phyloP scores from a whole-genome alignment of 1,140 invertebrate species.

The Contarinia nasturtii region DNA sequence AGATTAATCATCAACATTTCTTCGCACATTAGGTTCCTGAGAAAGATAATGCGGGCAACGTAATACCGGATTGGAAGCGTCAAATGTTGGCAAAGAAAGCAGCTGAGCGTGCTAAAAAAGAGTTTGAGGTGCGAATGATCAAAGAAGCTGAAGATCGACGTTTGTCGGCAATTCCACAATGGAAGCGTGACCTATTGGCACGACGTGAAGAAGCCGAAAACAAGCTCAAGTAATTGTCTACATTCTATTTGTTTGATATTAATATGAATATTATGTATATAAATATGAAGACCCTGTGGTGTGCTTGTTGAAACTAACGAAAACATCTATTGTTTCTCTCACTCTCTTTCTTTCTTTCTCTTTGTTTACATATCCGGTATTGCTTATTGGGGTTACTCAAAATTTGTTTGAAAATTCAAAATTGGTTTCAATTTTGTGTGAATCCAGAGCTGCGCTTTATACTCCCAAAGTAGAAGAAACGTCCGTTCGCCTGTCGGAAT shows the following conservation, averaged over 20 bases:
- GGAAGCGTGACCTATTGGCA: constrained; percentile 75
- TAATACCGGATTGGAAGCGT: constrained; percentile 82
- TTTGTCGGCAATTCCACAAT: constrained; percentile 71
- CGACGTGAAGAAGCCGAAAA: constrained; percentile 58
- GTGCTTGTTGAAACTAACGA: background rate
- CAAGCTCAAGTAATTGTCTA: constrained; percentile 37
- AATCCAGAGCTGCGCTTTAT: constrained; percentile 36
- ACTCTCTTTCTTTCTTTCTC: background rate
- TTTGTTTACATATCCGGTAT: background rate
- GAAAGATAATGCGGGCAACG: constrained; percentile 67
- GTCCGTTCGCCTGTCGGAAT: constrained; percentile 24
- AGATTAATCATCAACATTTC: too few relatives aligned
- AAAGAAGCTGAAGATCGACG: constrained; percentile 69
- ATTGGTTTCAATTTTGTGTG: background rate
- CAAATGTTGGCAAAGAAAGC: constrained; percentile 88
- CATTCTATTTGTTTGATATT: too few relatives aligned
- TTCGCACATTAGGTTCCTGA: constrained; percentile 56
- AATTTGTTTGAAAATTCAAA: background rate
- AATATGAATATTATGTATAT: background rate
- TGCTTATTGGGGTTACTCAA: background rate
- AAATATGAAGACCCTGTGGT: background rate
- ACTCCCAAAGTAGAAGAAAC: constrained; percentile 43
- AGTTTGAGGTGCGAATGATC: constrained; percentile 66
- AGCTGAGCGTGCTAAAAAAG: constrained; percentile 76
- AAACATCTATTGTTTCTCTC: background rate